Percentiles rank a stretch among this genome's conserved stretches.
Evolutionary conservation across 2,113 vertebrate species (phyloP).

Genomic region (Psophia crepitans): DNA sequence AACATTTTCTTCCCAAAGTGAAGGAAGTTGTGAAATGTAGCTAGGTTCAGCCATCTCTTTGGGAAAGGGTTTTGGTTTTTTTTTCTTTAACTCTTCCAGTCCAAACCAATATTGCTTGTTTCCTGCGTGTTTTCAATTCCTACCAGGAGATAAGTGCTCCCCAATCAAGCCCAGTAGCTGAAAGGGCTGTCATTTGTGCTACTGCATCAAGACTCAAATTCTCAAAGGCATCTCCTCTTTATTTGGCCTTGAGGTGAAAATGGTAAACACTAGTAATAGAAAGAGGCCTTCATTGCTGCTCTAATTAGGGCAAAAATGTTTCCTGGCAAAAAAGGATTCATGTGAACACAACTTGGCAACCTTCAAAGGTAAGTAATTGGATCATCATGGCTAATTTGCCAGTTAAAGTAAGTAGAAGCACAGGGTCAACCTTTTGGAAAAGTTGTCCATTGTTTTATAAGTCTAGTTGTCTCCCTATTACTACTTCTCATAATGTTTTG

Average conservation of each 20-base stretch:
- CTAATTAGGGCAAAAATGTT: not conserved
- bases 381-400: not conserved
- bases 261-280: not conserved
- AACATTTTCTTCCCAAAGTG: not conserved
- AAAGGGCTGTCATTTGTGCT: not conserved
- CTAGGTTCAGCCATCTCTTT: not conserved
- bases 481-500: not conserved
- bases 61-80: not conserved
- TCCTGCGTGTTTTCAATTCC: not conserved
- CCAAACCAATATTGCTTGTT: not conserved
- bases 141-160: not conserved
- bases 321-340: not conserved
- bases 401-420: not conserved
- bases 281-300: not conserved
- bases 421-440: not conserved
- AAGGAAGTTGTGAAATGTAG: not conserved
- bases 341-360: not conserved
- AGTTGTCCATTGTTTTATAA: not conserved
- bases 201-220: not conserved
- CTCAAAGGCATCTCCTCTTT: not conserved
- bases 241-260: not conserved
- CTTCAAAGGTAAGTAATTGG: accelerated
- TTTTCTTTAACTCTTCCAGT: not conserved
- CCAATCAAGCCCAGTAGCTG: not conserved
- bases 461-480: not conserved